A percentile compares a stretch with the other conserved stretches of the same genome.
Conservation (phyloP, 2,888 invertebrate genomes). For the Microplitis manilae region DNA sequence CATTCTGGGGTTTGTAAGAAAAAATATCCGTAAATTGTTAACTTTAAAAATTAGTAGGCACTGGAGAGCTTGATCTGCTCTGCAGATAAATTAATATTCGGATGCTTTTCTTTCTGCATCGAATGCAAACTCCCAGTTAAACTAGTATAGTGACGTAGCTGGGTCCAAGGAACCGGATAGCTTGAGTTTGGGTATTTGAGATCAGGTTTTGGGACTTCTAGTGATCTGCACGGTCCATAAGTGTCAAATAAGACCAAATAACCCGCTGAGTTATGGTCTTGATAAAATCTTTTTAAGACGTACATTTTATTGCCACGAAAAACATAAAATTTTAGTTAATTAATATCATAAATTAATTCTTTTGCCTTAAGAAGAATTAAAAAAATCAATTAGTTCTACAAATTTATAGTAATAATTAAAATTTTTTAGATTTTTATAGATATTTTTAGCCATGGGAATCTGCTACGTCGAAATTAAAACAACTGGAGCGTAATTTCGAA, state of each 20-base stretch:
- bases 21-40: neutral
- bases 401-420: no score
- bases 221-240: constrained; percentile 46
- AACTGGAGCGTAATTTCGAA: neutral
- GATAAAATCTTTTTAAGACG: neutral
- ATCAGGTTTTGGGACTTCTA: constrained; percentile 51
- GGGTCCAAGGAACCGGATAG: constrained; percentile 33
- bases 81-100: neutral
- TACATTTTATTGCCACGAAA: neutral
- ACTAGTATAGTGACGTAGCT: neutral
- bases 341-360: neutral
- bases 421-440: no score
- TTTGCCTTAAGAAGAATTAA: neutral
- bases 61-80: neutral
- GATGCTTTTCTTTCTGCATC: neutral
- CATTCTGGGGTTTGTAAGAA: neutral
- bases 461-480: neutral
- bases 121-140: neutral
- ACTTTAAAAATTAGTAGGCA: neutral
- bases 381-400: no score
- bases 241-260: constrained; percentile 38
- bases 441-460: no score
- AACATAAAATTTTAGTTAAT: neutral
- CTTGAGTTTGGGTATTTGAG: constrained; percentile 16
- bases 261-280: neutral